phyloP scores from a whole-genome alignment of 2,888 invertebrate species.

The Lithophane leautieri region DNA sequence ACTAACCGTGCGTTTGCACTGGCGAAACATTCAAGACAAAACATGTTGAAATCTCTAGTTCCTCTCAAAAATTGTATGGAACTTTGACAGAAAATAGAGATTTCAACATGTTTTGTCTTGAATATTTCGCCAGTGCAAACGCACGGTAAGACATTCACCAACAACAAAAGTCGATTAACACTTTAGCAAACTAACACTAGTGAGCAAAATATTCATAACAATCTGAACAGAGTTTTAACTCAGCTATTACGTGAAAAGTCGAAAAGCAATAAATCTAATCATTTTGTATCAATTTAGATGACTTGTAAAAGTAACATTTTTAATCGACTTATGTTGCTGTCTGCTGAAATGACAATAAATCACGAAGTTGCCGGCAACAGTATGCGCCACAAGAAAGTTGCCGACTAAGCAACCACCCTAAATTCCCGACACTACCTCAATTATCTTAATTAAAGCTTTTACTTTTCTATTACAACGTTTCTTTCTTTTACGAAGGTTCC shows the following conservation, averaged over 20 bases:
- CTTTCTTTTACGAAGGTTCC: constrained; percentile 51
- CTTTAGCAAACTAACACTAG: no score
- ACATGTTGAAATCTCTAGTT: no score
- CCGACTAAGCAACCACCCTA: constrained; percentile 4
- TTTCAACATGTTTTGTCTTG: no score
- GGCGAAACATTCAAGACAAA: no score
- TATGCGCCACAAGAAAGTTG: constrained; percentile 22
- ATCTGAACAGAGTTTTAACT: not conserved
- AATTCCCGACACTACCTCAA: constrained; percentile 55
- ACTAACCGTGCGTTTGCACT: no score
- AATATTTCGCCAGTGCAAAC: no score
- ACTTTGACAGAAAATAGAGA: no score
- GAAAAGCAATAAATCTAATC: not conserved
- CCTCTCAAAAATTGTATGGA: no score
- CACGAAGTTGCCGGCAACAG: constrained; percentile 15
- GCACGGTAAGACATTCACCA: no score
- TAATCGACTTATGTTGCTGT: not conserved
- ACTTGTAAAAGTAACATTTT: not conserved
- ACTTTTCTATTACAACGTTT: constrained; percentile 49
- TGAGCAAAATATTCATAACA: not conserved
- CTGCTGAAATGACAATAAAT: no score
- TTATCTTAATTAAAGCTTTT: constrained; percentile 63
- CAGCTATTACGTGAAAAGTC: no score
- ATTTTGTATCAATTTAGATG: not conserved
- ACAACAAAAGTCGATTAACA: no score